A percentile compares a stretch with the other conserved stretches of the same genome.
phyloP scores from a whole-genome alignment of 2,113 vertebrate species.

The Morone chrysops region DNA sequence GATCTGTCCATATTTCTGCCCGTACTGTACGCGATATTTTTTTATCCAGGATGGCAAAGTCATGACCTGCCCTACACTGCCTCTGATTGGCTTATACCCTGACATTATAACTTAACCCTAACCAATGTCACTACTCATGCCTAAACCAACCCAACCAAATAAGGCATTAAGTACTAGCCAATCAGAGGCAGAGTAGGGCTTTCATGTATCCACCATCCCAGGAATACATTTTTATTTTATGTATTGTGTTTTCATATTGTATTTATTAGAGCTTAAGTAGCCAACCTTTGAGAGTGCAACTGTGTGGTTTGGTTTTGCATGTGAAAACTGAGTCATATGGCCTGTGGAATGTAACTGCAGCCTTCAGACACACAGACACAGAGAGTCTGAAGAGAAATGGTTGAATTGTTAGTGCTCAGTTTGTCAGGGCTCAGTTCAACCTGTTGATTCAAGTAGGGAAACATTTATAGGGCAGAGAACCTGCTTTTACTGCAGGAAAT shows the following conservation, averaged over 20 bases:
- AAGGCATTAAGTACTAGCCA: too few species aligned
- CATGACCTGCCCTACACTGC: too few species aligned
- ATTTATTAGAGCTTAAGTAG: slow-evolving; percentile 12
- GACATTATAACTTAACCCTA: too few species aligned
- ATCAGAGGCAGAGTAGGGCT: too few species aligned
- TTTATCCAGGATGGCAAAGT: too few species aligned
- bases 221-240: neutral
- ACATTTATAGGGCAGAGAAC: slow-evolving; percentile 28
- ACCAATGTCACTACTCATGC: too few species aligned
- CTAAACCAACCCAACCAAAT: too few species aligned
- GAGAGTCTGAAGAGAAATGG: slow-evolving; percentile 7
- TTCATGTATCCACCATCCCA: neutral
- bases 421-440: slow-evolving; percentile 47
- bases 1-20: neutral
- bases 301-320: slow-evolving; percentile 43
- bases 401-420: neutral
- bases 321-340: slow-evolving; percentile 50
- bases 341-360: slow-evolving; percentile 54
- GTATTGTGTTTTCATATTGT: neutral
- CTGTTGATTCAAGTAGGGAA: slow-evolving; percentile 46
- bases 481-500: slow-evolving; percentile 49
- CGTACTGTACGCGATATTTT: too few species aligned
- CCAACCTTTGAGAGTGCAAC: slow-evolving; percentile 12
- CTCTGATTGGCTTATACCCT: too few species aligned
- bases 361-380: neutral